phyloP scores from a whole-genome alignment of 2,797 vertebrate genomes.

The Picus viridis region DNA sequence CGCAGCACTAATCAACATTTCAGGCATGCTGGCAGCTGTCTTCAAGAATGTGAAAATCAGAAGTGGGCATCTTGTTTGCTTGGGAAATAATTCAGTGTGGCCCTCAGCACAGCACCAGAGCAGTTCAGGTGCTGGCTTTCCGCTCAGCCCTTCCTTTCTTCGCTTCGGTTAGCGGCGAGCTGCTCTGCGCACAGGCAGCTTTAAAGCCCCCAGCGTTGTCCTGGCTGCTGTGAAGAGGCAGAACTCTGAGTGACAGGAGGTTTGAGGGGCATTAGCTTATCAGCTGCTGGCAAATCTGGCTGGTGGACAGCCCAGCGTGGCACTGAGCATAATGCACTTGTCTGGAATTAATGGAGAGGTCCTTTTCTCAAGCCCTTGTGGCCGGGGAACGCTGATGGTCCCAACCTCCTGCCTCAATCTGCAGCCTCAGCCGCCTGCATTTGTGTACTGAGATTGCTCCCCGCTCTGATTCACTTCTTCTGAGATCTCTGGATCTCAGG shows the following conservation, averaged over 20 bases:
- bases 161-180: background rate
- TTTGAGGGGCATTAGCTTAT: background rate
- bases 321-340: background rate
- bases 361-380: background rate
- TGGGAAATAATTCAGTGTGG: no score
- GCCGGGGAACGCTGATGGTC: background rate
- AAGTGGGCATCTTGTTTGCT: no score
- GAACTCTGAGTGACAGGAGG: background rate
- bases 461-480: background rate
- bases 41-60: no score
- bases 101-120: background rate
- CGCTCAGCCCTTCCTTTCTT: background rate
- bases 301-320: background rate
- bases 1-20: no score
- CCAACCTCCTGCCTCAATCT: background rate
- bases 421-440: background rate
- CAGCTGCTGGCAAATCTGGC: background rate
- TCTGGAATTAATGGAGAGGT: slow-evolving; percentile 4
- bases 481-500: background rate
- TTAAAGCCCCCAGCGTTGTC: background rate
- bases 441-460: background rate
- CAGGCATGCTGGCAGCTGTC: no score
- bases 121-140: background rate
- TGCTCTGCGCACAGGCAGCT: background rate
- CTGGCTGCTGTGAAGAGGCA: background rate